Percentiles rank a stretch among this genome's conserved stretches.
phyloP scores from a whole-genome alignment of 1,140 invertebrate genomes.

The Drosophila melanica region DNA sequence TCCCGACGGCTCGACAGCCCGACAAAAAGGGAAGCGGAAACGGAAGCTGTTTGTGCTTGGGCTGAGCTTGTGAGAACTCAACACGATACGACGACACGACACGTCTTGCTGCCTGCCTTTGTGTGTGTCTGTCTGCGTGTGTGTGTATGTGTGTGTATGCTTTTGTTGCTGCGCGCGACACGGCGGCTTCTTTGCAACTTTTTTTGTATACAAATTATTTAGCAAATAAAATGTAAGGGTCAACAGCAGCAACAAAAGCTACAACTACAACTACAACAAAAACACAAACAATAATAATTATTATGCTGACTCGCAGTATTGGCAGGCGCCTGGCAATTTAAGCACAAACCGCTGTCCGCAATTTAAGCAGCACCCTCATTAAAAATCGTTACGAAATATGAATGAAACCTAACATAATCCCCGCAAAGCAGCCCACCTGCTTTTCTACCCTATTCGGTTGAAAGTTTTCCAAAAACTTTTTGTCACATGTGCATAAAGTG shows the following conservation, averaged over 20 bases:
- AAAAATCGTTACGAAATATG: conserved; percentile 20
- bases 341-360: conserved; percentile 1
- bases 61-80: conserved; percentile 38
- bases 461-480: conserved; percentile 6
- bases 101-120: conserved; percentile 2
- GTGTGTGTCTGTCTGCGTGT: conserved; percentile 2
- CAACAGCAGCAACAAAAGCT: conserved; percentile 31
- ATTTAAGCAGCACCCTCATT: conserved; percentile 14
- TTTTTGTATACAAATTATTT: conserved; percentile 70
- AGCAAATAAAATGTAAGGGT: conserved; percentile 70
- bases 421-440: background rate
- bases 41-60: conserved; percentile 73
- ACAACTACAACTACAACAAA: too few species aligned
- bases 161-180: conserved; percentile 21
- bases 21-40: conserved; percentile 55
- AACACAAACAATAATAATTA: conserved; percentile 5
- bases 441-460: background rate
- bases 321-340: conserved; percentile 17
- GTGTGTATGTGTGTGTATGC: conserved; percentile 3
- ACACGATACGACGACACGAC: conserved; percentile 32
- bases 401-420: background rate
- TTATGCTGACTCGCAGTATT: conserved; percentile 22
- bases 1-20: background rate
- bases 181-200: conserved; percentile 47
- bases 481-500: conserved; percentile 1